Percentiles rank a stretch among this genome's conserved stretches.
phyloP scores from a whole-genome alignment of 2,797 vertebrate species.

The Ispidina picta region DNA sequence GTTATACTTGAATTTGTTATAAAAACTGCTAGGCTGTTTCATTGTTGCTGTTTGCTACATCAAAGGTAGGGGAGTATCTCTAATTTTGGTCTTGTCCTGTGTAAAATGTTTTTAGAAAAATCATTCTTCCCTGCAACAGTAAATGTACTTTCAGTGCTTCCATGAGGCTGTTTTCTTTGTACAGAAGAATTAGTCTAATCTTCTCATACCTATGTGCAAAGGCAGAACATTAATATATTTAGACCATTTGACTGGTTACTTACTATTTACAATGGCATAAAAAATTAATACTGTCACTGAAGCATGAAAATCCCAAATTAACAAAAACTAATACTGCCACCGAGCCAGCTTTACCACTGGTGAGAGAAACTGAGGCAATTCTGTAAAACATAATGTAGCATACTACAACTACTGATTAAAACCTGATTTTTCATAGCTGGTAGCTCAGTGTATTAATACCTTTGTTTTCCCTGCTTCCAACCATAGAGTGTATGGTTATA shows the following conservation, averaged over 20 bases:
- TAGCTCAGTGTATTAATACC: slow-evolving; percentile 24
- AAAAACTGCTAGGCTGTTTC: not conserved
- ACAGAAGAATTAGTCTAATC: slow-evolving; percentile 71
- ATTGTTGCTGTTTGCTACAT: not conserved
- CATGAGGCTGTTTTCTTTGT: slow-evolving; percentile 53
- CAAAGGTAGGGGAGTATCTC: not conserved
- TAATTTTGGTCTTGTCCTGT: slow-evolving; percentile 6
- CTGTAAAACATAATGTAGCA: slow-evolving; percentile 7
- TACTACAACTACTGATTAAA: slow-evolving; percentile 43
- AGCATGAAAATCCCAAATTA: slow-evolving; percentile 79
- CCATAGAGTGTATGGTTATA: not conserved
- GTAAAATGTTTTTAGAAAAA: slow-evolving; percentile 40
- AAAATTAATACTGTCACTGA: slow-evolving; percentile 71
- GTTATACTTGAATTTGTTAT: not conserved
- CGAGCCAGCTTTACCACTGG: slow-evolving; percentile 32
- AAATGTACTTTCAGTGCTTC: slow-evolving; percentile 29
- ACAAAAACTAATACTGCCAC: slow-evolving; percentile 63
- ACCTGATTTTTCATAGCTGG: slow-evolving; percentile 42
- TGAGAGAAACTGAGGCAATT: slow-evolving; percentile 72
- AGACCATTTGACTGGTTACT: slow-evolving; percentile 74
- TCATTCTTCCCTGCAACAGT: slow-evolving; percentile 15
- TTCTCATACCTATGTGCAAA: slow-evolving; percentile 72
- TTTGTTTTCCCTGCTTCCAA: slow-evolving; percentile 46
- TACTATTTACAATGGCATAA: slow-evolving; percentile 75
- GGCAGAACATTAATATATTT: slow-evolving; percentile 74